Base-by-base conservation (phyloP, 2,888 invertebrate species). In the Plebejus argus region DNA sequence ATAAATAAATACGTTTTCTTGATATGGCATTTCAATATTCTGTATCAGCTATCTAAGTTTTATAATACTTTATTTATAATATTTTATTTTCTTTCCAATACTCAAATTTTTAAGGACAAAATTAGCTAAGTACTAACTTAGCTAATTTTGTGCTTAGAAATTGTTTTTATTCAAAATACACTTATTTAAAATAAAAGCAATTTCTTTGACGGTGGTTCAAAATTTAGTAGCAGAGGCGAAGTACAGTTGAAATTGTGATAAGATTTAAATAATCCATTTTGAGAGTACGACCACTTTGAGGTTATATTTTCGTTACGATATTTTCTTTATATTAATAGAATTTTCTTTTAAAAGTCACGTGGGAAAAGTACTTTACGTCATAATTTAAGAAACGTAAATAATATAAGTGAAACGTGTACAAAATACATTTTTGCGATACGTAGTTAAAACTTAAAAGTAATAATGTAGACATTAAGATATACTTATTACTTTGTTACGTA, bases 271-370 rank as follows among this genome's bases (percentile, higher is more conserved):
- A 66, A 66, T 28, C 66, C 28, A 20, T 33, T 10, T 28, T 66
- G 28, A 66, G 28, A 12, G 61, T 66, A 20, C 28, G 61, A 61
- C 61, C 61, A 61, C 61, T 61, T 23, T 33, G 66, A 15, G 28
- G 66, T 66, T 28, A 28, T 28, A 28, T 28, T 28, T 28, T 28
- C 28, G 28, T 28, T 15, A 66, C 15, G 18, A 33, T 66, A 28
- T 66, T 66, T 66, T 5, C 66, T 66, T 66, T 66, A 66, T 66
- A 66, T 28, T 66, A 18, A 66, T 66, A 28, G 15, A 12, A 66
- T 66, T 66, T 66, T 66, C 66, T 66, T 66, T 33, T 18, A 15
- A 33, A 66, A 66, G 66, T 18, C 33, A 0, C 33, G 66, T 33
- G 5, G 28, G 18, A 18, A 66, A 33, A 18, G 66, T 33, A 66